Conservation (phyloP, 2,113 vertebrate species). For the Boleophthalmus pectinirostris region DNA sequence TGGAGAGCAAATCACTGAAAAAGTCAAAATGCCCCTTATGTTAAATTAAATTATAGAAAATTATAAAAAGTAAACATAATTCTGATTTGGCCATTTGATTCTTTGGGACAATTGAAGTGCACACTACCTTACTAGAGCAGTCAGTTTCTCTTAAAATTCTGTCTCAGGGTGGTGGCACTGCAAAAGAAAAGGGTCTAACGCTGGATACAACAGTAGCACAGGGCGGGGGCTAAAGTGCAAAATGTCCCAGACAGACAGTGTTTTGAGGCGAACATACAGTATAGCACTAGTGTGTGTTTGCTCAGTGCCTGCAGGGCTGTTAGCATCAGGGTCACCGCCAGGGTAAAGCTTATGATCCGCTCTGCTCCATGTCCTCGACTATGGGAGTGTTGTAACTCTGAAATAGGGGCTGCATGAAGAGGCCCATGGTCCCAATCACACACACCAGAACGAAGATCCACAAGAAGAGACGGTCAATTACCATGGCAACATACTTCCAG, state of each 20-base stretch:
- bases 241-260: conserved; percentile 33
- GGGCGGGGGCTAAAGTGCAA: conserved; percentile 29
- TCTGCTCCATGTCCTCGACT: conserved; percentile 62
- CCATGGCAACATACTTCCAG: conserved; percentile 84
- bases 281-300: conserved; percentile 30
- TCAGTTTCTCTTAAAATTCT: not conserved
- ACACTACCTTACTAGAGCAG: not conserved
- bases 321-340: conserved; percentile 24
- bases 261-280: conserved; percentile 6
- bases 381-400: conserved; percentile 77
- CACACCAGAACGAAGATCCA: conserved; percentile 82
- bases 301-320: conserved; percentile 29
- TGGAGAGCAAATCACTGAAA: not conserved
- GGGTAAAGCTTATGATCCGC: conserved; percentile 28
- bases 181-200: not conserved
- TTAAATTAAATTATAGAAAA: not conserved
- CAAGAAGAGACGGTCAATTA: conserved; percentile 80
- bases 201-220: not conserved
- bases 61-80: not conserved
- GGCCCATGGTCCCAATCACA: conserved; percentile 76
- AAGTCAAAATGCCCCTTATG: not conserved
- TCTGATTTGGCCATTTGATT: conserved; percentile 22
- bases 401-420: conserved; percentile 82
- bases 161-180: not conserved
- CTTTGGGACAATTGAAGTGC: conserved; percentile 23